Percentiles rank a stretch among this genome's conserved stretches.
Evolutionary conservation across 2,888 invertebrate genomes (phyloP).

Genomic region (Phymatocera aterrima): DNA sequence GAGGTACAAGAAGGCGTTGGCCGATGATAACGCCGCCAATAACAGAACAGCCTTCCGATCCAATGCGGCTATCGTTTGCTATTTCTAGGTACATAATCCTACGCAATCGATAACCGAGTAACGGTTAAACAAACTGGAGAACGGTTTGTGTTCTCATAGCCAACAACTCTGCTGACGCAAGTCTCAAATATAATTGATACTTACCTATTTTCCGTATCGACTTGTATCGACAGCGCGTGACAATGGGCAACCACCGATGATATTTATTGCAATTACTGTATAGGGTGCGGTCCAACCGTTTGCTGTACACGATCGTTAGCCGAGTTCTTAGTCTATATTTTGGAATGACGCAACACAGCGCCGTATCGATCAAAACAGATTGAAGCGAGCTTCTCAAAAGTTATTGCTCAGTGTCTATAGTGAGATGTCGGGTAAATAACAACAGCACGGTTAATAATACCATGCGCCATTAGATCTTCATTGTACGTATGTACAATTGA

Average conservation of each 20-base stretch:
- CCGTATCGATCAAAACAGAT: slow-evolving; percentile 13
- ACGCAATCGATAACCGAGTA: slow-evolving; percentile 33
- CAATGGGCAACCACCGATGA: slow-evolving; percentile 21
- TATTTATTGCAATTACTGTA: slow-evolving; percentile 35
- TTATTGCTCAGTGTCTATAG: neutral
- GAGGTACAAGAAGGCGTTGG: slow-evolving; percentile 14
- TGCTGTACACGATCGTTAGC: slow-evolving; percentile 25
- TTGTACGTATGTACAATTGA: neutral
- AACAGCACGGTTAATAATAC: neutral
- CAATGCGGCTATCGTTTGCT: slow-evolving; percentile 10
- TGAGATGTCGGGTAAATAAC: neutral
- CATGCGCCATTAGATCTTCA: neutral
- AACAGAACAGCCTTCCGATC: neutral
- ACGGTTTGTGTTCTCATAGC: neutral
- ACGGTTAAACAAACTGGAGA: slow-evolving; percentile 6
- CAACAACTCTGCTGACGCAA: neutral
- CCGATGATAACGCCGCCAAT: slow-evolving; percentile 23
- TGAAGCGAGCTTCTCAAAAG: neutral
- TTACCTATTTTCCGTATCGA: neutral
- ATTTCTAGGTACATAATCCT: slow-evolving; percentile 21
- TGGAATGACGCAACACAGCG: neutral
- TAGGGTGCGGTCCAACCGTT: neutral
- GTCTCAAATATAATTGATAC: slow-evolving; percentile 18
- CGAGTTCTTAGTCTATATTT: neutral
- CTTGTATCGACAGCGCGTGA: slow-evolving; percentile 24